Base-by-base conservation (phyloP, 2,797 vertebrate genomes). In the Pristis pectinata region DNA sequence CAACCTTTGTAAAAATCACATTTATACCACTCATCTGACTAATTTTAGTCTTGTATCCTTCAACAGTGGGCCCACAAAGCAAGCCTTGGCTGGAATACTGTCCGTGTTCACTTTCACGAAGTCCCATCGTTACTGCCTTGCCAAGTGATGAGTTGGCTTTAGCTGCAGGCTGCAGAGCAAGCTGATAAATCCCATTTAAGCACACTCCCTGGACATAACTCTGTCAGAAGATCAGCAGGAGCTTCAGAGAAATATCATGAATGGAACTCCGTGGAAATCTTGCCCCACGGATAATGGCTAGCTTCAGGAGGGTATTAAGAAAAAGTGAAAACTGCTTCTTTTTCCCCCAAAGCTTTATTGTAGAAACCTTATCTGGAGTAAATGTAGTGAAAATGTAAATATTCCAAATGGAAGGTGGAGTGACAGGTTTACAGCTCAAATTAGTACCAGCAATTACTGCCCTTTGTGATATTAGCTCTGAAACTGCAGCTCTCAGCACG, bases 321-420 rank as follows among this genome's bases (percentile, higher is more conserved):
- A 89, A 85, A n/a, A 34, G 30, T 89, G 85, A 37, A 37, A 30
- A 64, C 11, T 37, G 85, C 13, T 61, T 89, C 17, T n/a, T 24
- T 19, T 70, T 22, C 67, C 70, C 70, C 22, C 19, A 61, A 89
- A 34, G 19, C 17, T 92, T n/a, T 70, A 44, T 44, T 70, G 61
- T 44, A 70, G 37, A 70, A 70, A 41, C n/a, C 37, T 44, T 44
- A 70, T 24, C n/a, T 67, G 19, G 53, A 37, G 13, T 44, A 44
- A 92, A 92, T 70, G n/a, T 3, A 70, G n/a, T 41, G 89, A 92
- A 92, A 92, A 92, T 92, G 53, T 92, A 67, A 92, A 92, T 70
- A 92, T 92, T n/a, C 19, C 61, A 92, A 70, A 70, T 37, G 61
- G 37, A 70, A 67, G 41, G 3, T 44, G 13, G 49, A 91, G 37